Conservation (phyloP, 2,113 vertebrate species). For the Sphaerodactylus townsendi region DNA sequence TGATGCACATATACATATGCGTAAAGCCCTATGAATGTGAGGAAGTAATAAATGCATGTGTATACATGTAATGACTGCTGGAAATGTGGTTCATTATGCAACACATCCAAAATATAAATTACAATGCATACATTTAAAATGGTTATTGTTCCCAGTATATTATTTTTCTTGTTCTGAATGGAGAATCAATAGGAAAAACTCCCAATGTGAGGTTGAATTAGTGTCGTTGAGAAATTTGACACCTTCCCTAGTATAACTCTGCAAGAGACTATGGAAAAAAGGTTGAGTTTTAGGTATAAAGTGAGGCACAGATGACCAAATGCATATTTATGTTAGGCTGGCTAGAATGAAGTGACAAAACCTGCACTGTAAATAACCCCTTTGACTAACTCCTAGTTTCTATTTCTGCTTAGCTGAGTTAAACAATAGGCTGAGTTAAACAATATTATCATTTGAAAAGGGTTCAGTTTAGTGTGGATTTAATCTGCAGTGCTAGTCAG, state of each 20-base stretch:
- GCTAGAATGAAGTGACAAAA: not conserved
- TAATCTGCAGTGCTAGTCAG: conserved; percentile 34
- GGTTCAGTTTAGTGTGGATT: conserved; percentile 38
- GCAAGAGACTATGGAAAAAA: not conserved
- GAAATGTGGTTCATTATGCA: too few species aligned
- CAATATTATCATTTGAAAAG: conserved; percentile 52
- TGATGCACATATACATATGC: too few species aligned
- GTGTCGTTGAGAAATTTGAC: too few species aligned
- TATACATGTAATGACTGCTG: too few species aligned
- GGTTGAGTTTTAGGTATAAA: not conserved
- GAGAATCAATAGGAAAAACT: too few species aligned
- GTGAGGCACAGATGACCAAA: not conserved
- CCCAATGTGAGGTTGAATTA: too few species aligned
- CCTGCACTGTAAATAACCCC: not conserved
- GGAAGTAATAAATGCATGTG: too few species aligned
- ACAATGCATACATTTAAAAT: too few species aligned
- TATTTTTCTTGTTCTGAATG: too few species aligned
- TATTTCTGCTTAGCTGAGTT: conserved; percentile 38
- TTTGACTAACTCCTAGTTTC: not conserved
- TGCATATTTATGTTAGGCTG: not conserved
- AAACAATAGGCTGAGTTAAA: conserved; percentile 17
- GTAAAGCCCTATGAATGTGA: too few species aligned
- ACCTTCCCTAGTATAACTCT: not conserved
- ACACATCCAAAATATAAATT: too few species aligned
- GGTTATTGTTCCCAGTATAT: too few species aligned